phyloP scores from a whole-genome alignment of 2,888 invertebrate genomes.

The Hyposoter dolosus region DNA sequence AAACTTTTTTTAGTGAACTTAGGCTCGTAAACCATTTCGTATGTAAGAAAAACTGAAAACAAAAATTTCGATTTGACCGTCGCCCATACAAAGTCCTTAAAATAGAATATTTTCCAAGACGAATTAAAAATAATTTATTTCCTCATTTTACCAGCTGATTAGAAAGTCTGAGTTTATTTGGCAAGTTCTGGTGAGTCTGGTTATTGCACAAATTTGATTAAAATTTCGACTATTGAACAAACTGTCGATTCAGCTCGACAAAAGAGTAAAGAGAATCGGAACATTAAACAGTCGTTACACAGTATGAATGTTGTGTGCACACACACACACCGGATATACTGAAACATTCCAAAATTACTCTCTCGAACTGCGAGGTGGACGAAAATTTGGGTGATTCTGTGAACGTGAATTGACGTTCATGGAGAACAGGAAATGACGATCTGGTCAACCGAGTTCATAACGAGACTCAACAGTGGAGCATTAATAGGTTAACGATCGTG shows the following conservation, averaged over 20 bases:
- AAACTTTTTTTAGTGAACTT: too few relatives aligned
- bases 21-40: too few relatives aligned
- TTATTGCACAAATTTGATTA: neutral
- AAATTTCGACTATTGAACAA: neutral
- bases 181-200: neutral
- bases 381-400: slow-evolving; percentile 29
- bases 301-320: neutral
- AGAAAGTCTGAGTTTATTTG: neutral
- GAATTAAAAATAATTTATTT: neutral
- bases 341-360: slow-evolving; percentile 65
- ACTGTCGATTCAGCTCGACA: neutral
- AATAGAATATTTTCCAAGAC: too few relatives aligned
- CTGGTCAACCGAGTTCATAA: slow-evolving; percentile 49
- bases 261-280: neutral
- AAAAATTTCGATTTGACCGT: too few relatives aligned
- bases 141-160: neutral
- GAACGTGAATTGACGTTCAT: slow-evolving; percentile 24
- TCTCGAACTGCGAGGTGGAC: slow-evolving; percentile 26
- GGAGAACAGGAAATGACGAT: slow-evolving; percentile 30
- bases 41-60: too few relatives aligned
- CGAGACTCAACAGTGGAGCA: slow-evolving; percentile 50
- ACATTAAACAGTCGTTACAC: neutral
- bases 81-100: too few relatives aligned
- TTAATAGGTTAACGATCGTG: slow-evolving; percentile 77
- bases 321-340: slow-evolving; percentile 63